Percentiles rank a stretch among this genome's conserved stretches.
These are phyloP conservation scores for Crocodylus rhombifer DNA, from an alignment of 2,797 vertebrate genomes.

Conservation along the genomic window DNA sequence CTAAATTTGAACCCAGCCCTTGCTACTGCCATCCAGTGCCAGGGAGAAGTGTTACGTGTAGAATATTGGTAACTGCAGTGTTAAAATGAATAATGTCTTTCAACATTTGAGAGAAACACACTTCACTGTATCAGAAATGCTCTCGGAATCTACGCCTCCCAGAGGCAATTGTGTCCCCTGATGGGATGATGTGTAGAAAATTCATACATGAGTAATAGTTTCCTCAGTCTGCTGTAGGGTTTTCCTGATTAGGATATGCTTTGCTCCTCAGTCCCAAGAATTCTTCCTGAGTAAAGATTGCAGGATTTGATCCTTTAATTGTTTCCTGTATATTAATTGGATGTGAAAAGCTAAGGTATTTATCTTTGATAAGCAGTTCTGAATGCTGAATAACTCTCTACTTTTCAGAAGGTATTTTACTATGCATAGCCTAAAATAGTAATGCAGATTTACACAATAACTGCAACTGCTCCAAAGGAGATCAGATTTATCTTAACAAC, in stretches of 20 bases:
- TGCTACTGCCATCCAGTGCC: background rate
- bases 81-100: constrained; percentile 51
- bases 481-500: constrained; percentile 61
- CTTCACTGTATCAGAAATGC: background rate
- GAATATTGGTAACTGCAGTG: background rate
- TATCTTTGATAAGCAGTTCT: constrained; percentile 60
- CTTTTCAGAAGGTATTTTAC: constrained; percentile 54
- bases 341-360: constrained; percentile 57
- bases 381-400: constrained; percentile 46
- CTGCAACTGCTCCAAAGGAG: constrained; percentile 48
- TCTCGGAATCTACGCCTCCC: constrained; percentile 49
- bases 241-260: constrained; percentile 33
- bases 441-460: constrained; percentile 65
- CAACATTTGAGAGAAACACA: background rate
- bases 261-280: constrained; percentile 5
- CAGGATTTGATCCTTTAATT: constrained; percentile 66
- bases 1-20: constrained; percentile 4
- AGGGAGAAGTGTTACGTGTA: constrained; percentile 8
- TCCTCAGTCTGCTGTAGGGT: constrained; percentile 47
- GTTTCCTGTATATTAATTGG: constrained; percentile 68
- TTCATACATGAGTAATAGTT: background rate
- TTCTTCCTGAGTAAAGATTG: constrained; percentile 47
- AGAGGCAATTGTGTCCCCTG: background rate
- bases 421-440: constrained; percentile 54
- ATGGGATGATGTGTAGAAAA: background rate